phyloP scores from a whole-genome alignment of 2,797 vertebrate species.

The Columba guinea region DNA sequence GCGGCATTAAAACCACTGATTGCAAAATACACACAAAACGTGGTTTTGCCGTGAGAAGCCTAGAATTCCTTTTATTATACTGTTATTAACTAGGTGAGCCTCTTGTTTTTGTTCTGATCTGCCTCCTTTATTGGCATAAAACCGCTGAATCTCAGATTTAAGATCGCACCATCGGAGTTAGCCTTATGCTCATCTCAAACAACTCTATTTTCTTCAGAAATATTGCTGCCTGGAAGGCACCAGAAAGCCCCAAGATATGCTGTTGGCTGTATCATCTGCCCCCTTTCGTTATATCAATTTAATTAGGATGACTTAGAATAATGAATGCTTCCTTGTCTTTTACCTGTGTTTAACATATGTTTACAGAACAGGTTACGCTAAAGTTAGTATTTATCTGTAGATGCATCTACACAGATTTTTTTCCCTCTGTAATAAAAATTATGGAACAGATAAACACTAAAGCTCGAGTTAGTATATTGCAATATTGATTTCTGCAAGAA shows the following conservation, averaged over 20 bases:
- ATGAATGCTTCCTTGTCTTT: slow-evolving; percentile 14
- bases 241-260: background rate
- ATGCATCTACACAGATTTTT: background rate
- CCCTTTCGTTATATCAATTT: background rate
- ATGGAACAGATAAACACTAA: slow-evolving; percentile 26
- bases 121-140: background rate
- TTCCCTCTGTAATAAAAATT: slow-evolving; percentile 25
- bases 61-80: background rate
- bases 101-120: background rate
- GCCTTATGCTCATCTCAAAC: background rate
- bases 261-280: background rate
- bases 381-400: background rate
- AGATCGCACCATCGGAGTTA: background rate
- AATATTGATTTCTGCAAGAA: slow-evolving; percentile 40
- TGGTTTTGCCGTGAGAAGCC: background rate
- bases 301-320: background rate
- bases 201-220: background rate
- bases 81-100: background rate
- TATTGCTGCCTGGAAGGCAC: background rate
- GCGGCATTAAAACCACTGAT: background rate
- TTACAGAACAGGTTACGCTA: background rate
- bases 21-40: background rate
- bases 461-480: background rate
- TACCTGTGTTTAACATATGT: background rate
- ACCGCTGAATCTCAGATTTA: background rate